These are phyloP conservation scores for Drosophila orosa DNA, from an alignment of 1,140 invertebrate species.

Conservation along the genomic window DNA sequence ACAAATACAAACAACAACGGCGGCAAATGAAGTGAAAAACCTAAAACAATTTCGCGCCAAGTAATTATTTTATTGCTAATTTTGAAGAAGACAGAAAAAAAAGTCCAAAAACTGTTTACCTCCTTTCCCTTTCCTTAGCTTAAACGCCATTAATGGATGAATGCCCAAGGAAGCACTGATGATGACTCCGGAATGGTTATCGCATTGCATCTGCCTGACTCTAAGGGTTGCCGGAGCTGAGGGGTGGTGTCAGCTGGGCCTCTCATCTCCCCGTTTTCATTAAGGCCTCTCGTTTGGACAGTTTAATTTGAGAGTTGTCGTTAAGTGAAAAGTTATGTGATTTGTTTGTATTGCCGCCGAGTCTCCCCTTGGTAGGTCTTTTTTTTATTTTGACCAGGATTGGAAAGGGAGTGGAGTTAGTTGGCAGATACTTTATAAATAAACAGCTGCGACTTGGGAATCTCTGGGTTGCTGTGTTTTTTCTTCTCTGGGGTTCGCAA, in stretches of 20 bases:
- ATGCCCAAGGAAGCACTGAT: constrained; percentile 50
- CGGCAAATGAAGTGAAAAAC: constrained; percentile 45
- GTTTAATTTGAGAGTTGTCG: constrained; percentile 77
- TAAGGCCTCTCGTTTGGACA: constrained; percentile 60
- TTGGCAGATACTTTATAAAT: constrained; percentile 48
- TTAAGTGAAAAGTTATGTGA: constrained; percentile 81
- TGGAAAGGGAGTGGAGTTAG: constrained; percentile 40
- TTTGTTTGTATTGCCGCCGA: constrained; percentile 47
- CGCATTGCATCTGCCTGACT: constrained; percentile 53
- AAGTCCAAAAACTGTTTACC: neutral
- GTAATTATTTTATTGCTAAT: constrained; percentile 82
- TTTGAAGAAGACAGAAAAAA: constrained; percentile 32
- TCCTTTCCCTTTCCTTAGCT: constrained; percentile 43
- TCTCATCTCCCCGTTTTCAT: constrained; percentile 32
- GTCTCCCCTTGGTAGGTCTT: constrained; percentile 8
- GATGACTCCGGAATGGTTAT: constrained; percentile 54
- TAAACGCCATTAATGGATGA: constrained; percentile 31
- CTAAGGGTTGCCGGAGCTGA: constrained; percentile 9
- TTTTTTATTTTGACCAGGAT: constrained; percentile 31
- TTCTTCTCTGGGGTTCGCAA: constrained; percentile 6
- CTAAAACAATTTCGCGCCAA: constrained; percentile 78
- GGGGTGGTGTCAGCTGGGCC: constrained; percentile 29
- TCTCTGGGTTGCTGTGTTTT: constrained; percentile 22
- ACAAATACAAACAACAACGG: constrained; percentile 35
- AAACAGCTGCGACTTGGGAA: constrained; percentile 39